These are phyloP conservation scores for Mimachlamys varia DNA, from an alignment of 2,888 invertebrate species.

Conservation along the genomic window DNA sequence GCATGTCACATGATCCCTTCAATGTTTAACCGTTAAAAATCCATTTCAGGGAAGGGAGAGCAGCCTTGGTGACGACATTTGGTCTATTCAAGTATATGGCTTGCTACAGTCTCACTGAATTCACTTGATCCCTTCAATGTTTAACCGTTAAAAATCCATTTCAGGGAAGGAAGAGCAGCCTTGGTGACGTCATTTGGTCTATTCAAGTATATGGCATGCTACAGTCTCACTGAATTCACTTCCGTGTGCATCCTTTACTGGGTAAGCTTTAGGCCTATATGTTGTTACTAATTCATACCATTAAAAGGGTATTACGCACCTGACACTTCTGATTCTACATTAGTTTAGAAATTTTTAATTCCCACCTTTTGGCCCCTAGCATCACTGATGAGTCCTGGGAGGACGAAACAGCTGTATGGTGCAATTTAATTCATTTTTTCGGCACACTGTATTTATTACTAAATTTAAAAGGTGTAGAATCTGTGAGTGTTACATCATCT, in stretches of 20 bases:
- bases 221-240: conserved; percentile 91
- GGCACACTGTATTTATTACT: too few relatives aligned
- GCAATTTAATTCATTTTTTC: too few relatives aligned
- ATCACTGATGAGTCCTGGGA: too few relatives aligned
- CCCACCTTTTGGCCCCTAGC: too few relatives aligned
- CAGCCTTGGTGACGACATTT: conserved; percentile 93
- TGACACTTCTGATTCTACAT: too few relatives aligned
- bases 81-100: conserved; percentile 96
- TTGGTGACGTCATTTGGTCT: conserved; percentile 94
- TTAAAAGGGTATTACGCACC: too few relatives aligned
- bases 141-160: neutral
- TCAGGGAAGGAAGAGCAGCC: conserved; percentile 86
- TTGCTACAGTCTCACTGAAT: conserved; percentile 93
- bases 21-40: too few relatives aligned
- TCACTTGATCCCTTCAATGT: conserved; percentile 69
- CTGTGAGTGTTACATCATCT: too few relatives aligned
- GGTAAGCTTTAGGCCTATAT: conserved; percentile 69
- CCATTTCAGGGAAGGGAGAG: conserved; percentile 84
- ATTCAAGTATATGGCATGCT: conserved; percentile 94
- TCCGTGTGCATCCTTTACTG: conserved; percentile 83
- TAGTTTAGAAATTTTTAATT: too few relatives aligned
- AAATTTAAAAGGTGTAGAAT: neutral
- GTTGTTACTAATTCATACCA: too few relatives aligned
- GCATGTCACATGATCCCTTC: neutral
- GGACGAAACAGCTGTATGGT: too few relatives aligned